Conservation (phyloP, 2,113 vertebrate species). For the Lepus europaeus region DNA sequence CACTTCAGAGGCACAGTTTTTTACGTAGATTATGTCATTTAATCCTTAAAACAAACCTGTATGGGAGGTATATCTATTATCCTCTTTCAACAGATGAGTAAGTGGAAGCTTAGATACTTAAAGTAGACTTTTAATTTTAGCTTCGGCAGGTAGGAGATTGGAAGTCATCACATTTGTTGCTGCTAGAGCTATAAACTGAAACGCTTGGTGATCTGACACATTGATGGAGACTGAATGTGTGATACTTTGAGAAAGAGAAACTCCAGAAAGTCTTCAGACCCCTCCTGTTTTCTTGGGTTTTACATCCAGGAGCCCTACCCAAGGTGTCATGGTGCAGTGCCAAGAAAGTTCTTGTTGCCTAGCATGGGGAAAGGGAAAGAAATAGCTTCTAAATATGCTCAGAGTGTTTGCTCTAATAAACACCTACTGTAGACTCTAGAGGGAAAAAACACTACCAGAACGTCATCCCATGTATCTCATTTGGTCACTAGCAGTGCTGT, state of each 20-base stretch:
- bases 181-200: not conserved
- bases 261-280: not conserved
- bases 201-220: not conserved
- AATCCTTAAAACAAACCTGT: not conserved
- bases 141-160: not conserved
- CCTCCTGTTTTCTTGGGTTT: not conserved
- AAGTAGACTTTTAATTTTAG: not conserved
- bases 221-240: not conserved
- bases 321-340: not conserved
- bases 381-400: not conserved
- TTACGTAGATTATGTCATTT: not conserved
- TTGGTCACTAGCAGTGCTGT: not conserved
- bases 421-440: not conserved
- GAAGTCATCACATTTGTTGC: not conserved
- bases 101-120: not conserved
- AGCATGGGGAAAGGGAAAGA: not conserved
- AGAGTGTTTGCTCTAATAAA: not conserved
- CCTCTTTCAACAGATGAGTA: slow-evolving; percentile 16
- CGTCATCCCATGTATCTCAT: not conserved
- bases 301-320: not conserved
- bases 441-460: not conserved
- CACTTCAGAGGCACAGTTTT: not conserved
- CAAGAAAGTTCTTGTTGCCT: not conserved
- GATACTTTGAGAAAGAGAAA: not conserved
- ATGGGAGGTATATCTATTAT: not conserved